These are phyloP conservation scores for Monarcha castaneiventris DNA, from an alignment of 2,113 vertebrate genomes.

Conservation along the genomic window DNA sequence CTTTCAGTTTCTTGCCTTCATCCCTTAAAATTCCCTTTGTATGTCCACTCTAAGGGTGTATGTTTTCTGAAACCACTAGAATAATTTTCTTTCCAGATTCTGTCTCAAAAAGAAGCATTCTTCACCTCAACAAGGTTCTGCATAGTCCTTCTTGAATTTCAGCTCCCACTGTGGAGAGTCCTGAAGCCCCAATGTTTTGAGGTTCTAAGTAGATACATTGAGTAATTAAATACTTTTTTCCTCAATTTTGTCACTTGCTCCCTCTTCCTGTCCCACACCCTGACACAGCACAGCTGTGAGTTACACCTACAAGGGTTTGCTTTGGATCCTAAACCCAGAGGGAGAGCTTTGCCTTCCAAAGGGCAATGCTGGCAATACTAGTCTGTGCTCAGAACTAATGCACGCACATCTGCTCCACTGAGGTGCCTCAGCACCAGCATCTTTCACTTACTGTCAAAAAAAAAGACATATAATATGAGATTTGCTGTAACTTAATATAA, in stretches of 20 bases:
- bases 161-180: neutral
- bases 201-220: neutral
- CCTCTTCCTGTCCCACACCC: neutral
- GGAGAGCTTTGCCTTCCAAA: neutral
- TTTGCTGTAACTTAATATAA: neutral
- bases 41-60: neutral
- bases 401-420: neutral
- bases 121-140: neutral
- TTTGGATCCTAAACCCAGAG: neutral
- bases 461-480: neutral
- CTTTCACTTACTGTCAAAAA: neutral
- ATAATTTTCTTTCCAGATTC: neutral
- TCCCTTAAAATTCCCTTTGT: neutral
- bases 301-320: neutral
- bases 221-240: neutral
- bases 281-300: neutral
- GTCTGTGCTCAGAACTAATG: neutral
- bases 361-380: accelerated
- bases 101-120: neutral
- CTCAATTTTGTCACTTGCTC: neutral
- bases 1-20: neutral
- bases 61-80: neutral
- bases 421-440: neutral
- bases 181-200: neutral
- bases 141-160: neutral